Base-by-base conservation (phyloP, 2,888 invertebrate genomes). In the Synergus laeviventris region DNA sequence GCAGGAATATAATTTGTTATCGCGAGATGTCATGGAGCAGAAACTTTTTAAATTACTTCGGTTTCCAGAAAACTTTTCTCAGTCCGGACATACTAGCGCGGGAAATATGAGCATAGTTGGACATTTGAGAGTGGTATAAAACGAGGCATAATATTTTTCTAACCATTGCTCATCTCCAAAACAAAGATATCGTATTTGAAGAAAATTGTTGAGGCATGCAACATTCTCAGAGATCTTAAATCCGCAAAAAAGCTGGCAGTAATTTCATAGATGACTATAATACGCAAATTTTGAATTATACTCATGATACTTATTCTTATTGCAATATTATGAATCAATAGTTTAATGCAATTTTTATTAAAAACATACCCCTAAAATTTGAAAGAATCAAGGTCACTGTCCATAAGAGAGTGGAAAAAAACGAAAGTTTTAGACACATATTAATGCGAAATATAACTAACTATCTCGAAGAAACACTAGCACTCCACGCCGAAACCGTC, bases 11-110 rank as follows among this genome's bases (percentile, higher is more conserved):
- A 90, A 90, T 89, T 90, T 90, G 90, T 90, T 90, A 90, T 90
- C 90, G 89, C 87, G 83, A 83, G 84, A 89, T 90, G 89, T 90
- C 89, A 88, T 87, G 89, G 87, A 87, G 87, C 89, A 89, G 88
- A 90, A 90, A 90, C 89, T 89, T 90, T 90, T 90, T 88, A 89
- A 90, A 90, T 90, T 90, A 89, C 89, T 89, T 89, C 86, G 89
- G 85, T 89, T 87, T 86, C 82, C 83, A 81, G 82, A 83, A 86
- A 88, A 88, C 85, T 87, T 89, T 87, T 85, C 84, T 78, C 49
- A 74, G 78, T 75, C 75, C 74, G 76, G 79, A 74, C 82, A 56
- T 56, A 11, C 54, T 56, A 56, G 81, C 80, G 78, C 81, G 84
- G 82, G 84, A 89, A 86, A 89, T 88, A 89, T 84, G 88, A 84